Base-by-base conservation (phyloP, 2,797 vertebrate species). In the Pangasius djambal region DNA sequence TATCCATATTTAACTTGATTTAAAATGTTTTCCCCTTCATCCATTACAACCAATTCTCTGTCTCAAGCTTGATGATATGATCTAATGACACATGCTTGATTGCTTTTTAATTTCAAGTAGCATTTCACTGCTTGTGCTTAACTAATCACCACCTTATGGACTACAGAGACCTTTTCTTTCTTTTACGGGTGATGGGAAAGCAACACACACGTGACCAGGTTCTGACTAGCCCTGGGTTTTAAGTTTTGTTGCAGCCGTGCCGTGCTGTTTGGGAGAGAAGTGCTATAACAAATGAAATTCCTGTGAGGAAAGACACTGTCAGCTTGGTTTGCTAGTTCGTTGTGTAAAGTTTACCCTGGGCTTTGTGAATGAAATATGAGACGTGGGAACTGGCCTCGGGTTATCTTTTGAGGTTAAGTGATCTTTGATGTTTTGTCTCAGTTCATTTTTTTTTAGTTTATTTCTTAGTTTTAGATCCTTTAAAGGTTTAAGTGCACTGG, bases 401-500 rank as follows among this genome's bases (percentile, higher is more conserved):
- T 77, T 55, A 31, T 77, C 59, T 75, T 87, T 79, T 67, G 79
- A 87, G 86, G 79, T 89, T 84, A 87, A 89, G 48, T 85, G 81
- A 75, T 40, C 81, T 89, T 89, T 89, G 70, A 87, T 89, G 86
- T 85, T 87, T 65, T 78, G 48, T 89, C 70, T 67, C 59, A 16
- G 59, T 69, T 78, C 50, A 44, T 91, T 89, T 40, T 40, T 40
- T 89, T 88, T 90, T 12, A 86, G 84, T 83, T 90, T 93, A 90
- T 92, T 91, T 91, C 89, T 88, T 72, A 86, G 85, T 91, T 88
- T 87, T 57, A 88, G 86, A n/a, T 55, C n/a, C 70, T 87, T 89
- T 87, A 87, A 87, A 89, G n/a, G 34, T 59, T 59, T 40, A 34
- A 87, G 57, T 77, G 78, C 48, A 44, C 85, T 85, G 69, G 86